phyloP scores from a whole-genome alignment of 53 echinoderm and acorn worm genomes.

The Crossaster papposus region DNA sequence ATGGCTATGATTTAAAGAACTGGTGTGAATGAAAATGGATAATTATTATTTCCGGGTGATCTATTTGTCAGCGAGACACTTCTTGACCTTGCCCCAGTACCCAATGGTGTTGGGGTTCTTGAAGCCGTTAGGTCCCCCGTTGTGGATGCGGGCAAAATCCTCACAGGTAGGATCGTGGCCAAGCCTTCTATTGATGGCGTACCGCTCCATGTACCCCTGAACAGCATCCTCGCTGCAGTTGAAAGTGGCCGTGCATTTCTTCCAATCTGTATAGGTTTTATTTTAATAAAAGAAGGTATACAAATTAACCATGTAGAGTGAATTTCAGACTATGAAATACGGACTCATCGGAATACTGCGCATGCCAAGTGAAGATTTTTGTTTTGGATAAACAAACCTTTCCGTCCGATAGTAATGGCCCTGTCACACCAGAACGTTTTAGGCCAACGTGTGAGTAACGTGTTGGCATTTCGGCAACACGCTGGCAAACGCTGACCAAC shows the following conservation, averaged over 20 bases:
- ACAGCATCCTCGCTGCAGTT: slow-evolving; percentile 71
- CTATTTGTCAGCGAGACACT: slow-evolving; percentile 31
- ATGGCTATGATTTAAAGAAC: neutral
- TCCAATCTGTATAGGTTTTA: slow-evolving; percentile 70
- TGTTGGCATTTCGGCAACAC: too few species aligned
- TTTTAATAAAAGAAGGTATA: neutral
- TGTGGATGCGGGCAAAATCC: slow-evolving; percentile 88
- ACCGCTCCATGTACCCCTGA: slow-evolving; percentile 84
- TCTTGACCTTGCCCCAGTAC: slow-evolving; percentile 74
- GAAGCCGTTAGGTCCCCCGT: slow-evolving; percentile 86
- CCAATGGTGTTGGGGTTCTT: slow-evolving; percentile 40
- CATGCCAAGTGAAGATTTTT: too few species aligned
- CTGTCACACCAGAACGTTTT: too few species aligned
- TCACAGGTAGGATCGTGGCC: slow-evolving; percentile 81
- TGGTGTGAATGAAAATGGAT: neutral
- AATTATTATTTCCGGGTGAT: neutral
- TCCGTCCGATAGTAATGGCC: too few species aligned
- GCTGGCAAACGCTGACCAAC: too few species aligned
- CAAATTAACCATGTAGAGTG: neutral
- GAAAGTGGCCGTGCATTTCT: slow-evolving; percentile 66
- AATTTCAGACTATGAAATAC: too few species aligned
- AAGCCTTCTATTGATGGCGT: slow-evolving; percentile 63
- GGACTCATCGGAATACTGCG: too few species aligned
- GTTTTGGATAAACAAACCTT: too few species aligned
- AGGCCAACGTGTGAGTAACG: too few species aligned